Evolutionary conservation across 2,113 vertebrate genomes (phyloP), one percentile per base, ranked within the genome.

Genomic region (Toxotes chatareus): DNA sequence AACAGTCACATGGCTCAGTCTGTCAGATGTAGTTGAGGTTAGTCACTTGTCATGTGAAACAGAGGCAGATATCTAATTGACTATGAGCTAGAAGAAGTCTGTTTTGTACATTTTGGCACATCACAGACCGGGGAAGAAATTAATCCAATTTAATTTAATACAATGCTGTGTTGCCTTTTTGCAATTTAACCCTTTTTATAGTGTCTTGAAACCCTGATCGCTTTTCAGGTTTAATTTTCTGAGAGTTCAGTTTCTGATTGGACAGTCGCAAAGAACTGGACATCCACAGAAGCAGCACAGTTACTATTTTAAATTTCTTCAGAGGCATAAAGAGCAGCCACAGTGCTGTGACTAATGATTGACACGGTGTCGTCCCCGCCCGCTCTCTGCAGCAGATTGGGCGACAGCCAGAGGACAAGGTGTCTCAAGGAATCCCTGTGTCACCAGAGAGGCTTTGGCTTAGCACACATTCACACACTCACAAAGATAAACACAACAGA

Each of bases 391-490:
- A 73, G 63, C 11, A 53, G 76, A 80, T 76, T 85, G 82, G 66
- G 81, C 1, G 0, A 59, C 56, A 63, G 73, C 46, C 71, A 82
- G 66, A 82, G 76, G 64, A 86, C 68, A 76, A 71, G 65, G 66
- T 80, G 61, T 79, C 64, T 80, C 65, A 56, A 89, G 75, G 66
- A 86, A 81, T 74, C 73, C 90, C 87, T 80, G 64, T 87, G 73
- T 79, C 69, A 57, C 80, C 31, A 55, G 31, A 66, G 56, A 82
- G 34, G 73, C 70, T 61, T 51, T 67, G 53, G 36, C 42, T 6
- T 61, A 31, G 5, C 1, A 11, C 34, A 21, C 71, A 63, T 36
- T 61, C 59, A 46, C 76, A 74, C 36, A 78, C 73, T 49, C 69
- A 56, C 69, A 67, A 23, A 68, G 4, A 89, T n/a, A 69, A 64